Conservation (phyloP, 2,113 vertebrate species). For the Sander lucioperca region DNA sequence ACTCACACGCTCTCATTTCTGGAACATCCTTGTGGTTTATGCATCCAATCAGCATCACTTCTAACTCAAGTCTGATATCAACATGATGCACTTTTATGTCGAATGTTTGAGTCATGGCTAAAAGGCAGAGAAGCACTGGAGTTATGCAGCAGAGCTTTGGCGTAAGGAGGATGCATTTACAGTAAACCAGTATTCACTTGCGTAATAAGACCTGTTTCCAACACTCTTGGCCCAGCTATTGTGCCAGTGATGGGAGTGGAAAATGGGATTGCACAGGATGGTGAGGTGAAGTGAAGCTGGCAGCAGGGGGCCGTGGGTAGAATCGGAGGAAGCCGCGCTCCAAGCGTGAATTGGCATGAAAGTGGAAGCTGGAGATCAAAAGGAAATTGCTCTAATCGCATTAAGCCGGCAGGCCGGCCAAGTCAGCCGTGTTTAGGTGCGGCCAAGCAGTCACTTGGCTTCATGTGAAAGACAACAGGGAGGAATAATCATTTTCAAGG, state of each 20-base stretch:
- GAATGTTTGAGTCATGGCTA: neutral
- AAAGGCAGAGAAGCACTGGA: neutral
- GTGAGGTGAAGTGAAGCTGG: constrained; percentile 48
- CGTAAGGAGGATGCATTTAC: neutral
- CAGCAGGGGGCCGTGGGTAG: constrained; percentile 36
- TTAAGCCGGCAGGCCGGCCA: constrained; percentile 42
- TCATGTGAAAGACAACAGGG: neutral
- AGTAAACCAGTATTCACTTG: neutral
- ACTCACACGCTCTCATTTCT: neutral
- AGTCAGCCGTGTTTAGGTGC: constrained; percentile 58
- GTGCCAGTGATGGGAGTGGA: neutral
- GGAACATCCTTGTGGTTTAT: constrained; percentile 13
- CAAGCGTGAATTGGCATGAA: constrained; percentile 44
- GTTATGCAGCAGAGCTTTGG: neutral
- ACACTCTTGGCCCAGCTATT: neutral
- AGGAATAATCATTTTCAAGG: neutral
- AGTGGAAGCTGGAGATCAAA: constrained; percentile 72
- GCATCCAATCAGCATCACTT: constrained; percentile 26
- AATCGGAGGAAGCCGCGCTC: constrained; percentile 36
- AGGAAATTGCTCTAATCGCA: constrained; percentile 63
- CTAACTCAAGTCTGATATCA: neutral
- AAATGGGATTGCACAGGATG: constrained; percentile 35
- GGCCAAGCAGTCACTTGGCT: constrained; percentile 32
- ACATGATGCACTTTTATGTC: neutral
- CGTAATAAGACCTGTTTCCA: neutral